A percentile compares a stretch with the other conserved stretches of the same genome.
Conservation (phyloP, 1,140 invertebrate genomes). For the Linepithema humile region DNA sequence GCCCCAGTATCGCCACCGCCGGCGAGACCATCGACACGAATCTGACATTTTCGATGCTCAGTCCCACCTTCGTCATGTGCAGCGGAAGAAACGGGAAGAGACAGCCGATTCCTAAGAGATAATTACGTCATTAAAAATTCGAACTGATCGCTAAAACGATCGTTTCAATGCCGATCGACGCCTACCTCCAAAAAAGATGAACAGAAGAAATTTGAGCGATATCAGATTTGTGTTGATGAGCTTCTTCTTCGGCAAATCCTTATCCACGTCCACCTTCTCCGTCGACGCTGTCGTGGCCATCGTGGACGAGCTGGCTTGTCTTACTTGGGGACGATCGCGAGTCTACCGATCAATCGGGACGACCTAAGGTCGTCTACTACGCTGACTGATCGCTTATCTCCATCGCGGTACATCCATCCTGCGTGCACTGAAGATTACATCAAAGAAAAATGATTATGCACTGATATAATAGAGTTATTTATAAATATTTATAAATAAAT, state of each 20-base stretch:
- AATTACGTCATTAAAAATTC: not conserved
- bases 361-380: conserved; percentile 52
- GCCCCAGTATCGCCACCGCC: conserved; percentile 89
- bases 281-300: conserved; percentile 73
- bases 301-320: conserved; percentile 1
- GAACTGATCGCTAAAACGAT: not conserved
- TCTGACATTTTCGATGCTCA: conserved; percentile 88
- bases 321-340: not conserved
- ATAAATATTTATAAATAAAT: conserved; percentile 29
- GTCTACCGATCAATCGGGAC: conserved; percentile 9
- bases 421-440: conserved; percentile 4
- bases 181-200: conserved; percentile 85
- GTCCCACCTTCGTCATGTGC: conserved; percentile 89
- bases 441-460: conserved; percentile 21
- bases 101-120: conserved; percentile 88
- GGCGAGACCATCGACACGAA: conserved; percentile 90
- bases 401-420: conserved; percentile 34
- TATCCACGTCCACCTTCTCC: conserved; percentile 71
- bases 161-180: not conserved
- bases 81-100: conserved; percentile 90
- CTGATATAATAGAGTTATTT: not conserved
- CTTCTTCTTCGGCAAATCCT: conserved; percentile 72
- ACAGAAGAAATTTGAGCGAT: conserved; percentile 84
- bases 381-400: conserved; percentile 16
- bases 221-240: conserved; percentile 82